Conservation (phyloP, 2,888 invertebrate genomes). For the Ormyrus labotus region DNA sequence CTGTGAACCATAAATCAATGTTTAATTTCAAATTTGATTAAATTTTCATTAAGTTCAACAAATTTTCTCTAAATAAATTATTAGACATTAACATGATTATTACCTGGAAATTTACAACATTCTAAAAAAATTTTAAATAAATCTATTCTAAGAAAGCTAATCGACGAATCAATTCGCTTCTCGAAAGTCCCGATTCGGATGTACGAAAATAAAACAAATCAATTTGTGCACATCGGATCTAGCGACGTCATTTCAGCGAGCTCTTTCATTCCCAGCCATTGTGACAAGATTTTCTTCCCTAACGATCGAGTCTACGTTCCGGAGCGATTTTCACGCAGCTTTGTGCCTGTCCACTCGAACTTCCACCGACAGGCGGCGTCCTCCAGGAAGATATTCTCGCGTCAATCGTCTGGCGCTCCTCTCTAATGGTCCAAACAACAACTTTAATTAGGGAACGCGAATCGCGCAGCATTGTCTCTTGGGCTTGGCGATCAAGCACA, state of each 20-base stretch:
- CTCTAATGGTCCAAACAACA: constrained; percentile 35
- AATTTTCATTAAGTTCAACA: too few relatives aligned
- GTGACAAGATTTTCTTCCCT: background rate
- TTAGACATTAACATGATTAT: too few relatives aligned
- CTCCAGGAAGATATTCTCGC: background rate
- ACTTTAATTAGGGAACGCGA: constrained; percentile 42
- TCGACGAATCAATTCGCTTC: background rate
- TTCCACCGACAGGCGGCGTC: background rate
- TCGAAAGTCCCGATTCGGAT: background rate
- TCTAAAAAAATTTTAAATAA: background rate
- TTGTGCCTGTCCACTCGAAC: background rate
- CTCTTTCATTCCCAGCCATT: background rate
- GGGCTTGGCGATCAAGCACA: background rate
- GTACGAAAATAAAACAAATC: background rate
- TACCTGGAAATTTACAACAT: too few relatives aligned
- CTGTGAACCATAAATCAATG: background rate
- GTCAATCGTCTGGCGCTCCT: background rate
- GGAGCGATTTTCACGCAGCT: constrained; percentile 9
- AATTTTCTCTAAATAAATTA: too few relatives aligned
- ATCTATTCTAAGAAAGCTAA: background rate
- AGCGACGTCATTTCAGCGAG: background rate
- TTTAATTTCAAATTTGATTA: too few relatives aligned
- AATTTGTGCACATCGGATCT: background rate
- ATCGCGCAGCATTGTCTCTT: constrained; percentile 2
- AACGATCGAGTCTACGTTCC: constrained; percentile 1